phyloP scores from a whole-genome alignment of 2,113 vertebrate genomes.

The Syngnathus scovelli region DNA sequence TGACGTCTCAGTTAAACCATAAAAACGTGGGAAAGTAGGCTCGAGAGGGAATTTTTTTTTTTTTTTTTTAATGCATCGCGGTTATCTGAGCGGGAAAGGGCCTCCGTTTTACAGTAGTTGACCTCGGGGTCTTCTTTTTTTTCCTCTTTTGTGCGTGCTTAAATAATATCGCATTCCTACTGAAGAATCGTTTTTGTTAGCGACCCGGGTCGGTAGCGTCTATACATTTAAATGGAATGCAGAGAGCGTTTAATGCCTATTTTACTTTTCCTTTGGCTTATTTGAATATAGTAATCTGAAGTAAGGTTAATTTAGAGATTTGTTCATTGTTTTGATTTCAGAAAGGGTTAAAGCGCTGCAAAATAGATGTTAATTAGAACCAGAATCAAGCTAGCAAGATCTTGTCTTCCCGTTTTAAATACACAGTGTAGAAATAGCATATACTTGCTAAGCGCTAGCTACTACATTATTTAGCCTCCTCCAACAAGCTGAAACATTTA shows the following conservation, averaged over 20 bases:
- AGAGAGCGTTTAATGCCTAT: background rate
- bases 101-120: background rate
- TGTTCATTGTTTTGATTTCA: background rate
- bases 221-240: background rate
- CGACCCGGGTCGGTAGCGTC: background rate
- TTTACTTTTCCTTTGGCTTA: background rate
- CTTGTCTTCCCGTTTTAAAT: too few species aligned
- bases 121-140: background rate
- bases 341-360: too few species aligned
- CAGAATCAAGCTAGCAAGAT: too few species aligned
- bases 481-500: conserved; percentile 60
- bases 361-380: too few species aligned
- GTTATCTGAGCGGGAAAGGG: background rate
- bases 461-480: conserved; percentile 61
- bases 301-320: background rate
- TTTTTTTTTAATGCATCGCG: background rate
- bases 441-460: background rate
- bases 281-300: background rate
- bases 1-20: background rate
- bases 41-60: background rate
- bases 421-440: too few species aligned
- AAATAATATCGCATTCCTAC: conserved; percentile 1
- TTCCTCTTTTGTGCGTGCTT: background rate
- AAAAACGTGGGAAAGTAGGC: background rate
- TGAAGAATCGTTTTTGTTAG: background rate